Evolutionary conservation across 92 coral and sea anemone species (phyloP), one percentile per base, ranked within the genome.

Genomic region (Blastomussa wellsi): DNA sequence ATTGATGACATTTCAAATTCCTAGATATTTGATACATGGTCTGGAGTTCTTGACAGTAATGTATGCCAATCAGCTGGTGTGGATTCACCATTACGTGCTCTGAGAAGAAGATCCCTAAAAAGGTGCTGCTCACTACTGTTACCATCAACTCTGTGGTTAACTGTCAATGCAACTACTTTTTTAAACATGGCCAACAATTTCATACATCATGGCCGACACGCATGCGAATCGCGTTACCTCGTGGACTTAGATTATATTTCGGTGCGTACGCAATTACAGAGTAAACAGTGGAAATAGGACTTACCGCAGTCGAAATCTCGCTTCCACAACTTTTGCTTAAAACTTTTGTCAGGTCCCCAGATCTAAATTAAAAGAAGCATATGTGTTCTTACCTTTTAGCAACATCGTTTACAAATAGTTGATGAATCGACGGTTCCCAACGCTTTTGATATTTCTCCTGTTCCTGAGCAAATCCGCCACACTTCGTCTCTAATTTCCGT

Each of bases 101-200:
- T 92, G 17, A 76, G 28, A 6, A 86, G 86, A 59, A 92, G 89
- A 53, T 87, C 90, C 36, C 93, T 86, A 68, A 92, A 90, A 41
- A 38, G 13, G 59, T 24, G 39, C 29, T 92, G 93, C n/a, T 87
- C 85, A 16, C 49, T 68, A 33, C 28, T 87, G 32, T 81, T 47
- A 38, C 92, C 90, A 77, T 79, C 69, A 80, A 90, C 95, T 88
- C 92, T 93, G 77, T 93, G 95, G 86, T 93, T 93, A 13, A 84
- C 90, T 77, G 90, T 44, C 55, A 92, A 89, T 52, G 88, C n/a
- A 37, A 92, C 89, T 42, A 88, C 93, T 77, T 86, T 35, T 89
- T 92, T 86, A n/a, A 44, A 32, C 80, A 48, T 76, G 80, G 80
- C 66, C 4, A 76, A 76, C 80, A 76, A 76, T 49, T 76, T 55